A percentile compares a stretch with the other conserved stretches of the same genome.
Evolutionary conservation across 1,140 invertebrate genomes (phyloP).

Genomic region (Asobara japonica): DNA sequence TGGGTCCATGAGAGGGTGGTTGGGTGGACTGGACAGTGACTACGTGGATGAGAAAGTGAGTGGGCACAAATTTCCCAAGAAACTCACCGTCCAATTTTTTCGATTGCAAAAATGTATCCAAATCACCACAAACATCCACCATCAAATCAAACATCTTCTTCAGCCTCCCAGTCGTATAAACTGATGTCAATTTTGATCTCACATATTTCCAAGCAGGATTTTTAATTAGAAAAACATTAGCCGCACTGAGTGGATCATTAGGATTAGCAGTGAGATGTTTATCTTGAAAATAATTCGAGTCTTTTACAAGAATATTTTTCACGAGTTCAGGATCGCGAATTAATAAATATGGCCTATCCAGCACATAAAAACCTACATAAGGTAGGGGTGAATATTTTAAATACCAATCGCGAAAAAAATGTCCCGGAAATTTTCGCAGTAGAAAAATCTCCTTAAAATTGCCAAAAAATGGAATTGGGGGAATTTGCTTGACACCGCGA

Average conservation of each 20-base stretch:
- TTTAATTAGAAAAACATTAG: slow-evolving; percentile 50
- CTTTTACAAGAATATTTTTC: slow-evolving; percentile 63
- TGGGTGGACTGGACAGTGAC: no score
- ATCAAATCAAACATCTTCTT: slow-evolving; percentile 63
- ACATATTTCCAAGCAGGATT: slow-evolving; percentile 58
- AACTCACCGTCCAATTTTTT: slow-evolving; percentile 36
- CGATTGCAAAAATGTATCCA: slow-evolving; percentile 51
- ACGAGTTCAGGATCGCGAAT: slow-evolving; percentile 62
- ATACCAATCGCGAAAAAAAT: slow-evolving; percentile 39
- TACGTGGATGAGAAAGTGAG: no score
- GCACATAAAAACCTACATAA: slow-evolving; percentile 53
- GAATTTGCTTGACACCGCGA: slow-evolving; percentile 43
- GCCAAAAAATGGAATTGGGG: slow-evolving; percentile 51
- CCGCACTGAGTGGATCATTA: slow-evolving; percentile 44
- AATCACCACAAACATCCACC: slow-evolving; percentile 51
- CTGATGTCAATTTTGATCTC: slow-evolving; percentile 55
- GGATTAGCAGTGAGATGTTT: slow-evolving; percentile 40
- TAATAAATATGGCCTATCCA: slow-evolving; percentile 56
- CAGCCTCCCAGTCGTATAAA: slow-evolving; percentile 59
- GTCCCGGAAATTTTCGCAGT: slow-evolving; percentile 20
- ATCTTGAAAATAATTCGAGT: slow-evolving; percentile 61
- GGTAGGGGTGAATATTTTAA: slow-evolving; percentile 26
- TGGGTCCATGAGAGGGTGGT: no score
- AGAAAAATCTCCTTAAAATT: slow-evolving; percentile 43
- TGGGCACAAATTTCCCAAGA: background rate